Base-by-base conservation (phyloP, 37 sponge, comb jelly and placozoan species). In the Chondrosia reniformis region DNA sequence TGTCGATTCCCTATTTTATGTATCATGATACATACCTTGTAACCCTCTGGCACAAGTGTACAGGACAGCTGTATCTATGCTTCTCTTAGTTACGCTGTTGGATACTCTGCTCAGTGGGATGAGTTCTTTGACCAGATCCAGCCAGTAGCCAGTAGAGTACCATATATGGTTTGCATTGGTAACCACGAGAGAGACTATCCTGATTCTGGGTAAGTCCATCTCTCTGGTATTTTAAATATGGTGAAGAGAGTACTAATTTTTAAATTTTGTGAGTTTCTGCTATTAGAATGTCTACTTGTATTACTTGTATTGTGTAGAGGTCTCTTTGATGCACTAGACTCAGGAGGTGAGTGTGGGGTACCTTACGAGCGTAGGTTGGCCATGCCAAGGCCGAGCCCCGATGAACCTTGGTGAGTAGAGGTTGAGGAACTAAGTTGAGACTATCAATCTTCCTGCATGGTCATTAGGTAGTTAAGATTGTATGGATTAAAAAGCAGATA, bases 271-370 rank as follows among this genome's bases (percentile, higher is more conserved):
- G n/a, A n/a, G n/a, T n/a, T n/a, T n/a, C n/a, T n/a, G n/a, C n/a
- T n/a, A n/a, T n/a, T n/a, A n/a, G n/a, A n/a, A n/a, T n/a, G n/a
- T n/a, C n/a, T n/a, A n/a, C n/a, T n/a, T n/a, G n/a, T n/a, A n/a
- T n/a, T n/a, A n/a, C n/a, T n/a, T n/a, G n/a, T n/a, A n/a, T 39
- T 40, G 41, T 40, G 4, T 7, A 69, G 72, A 43, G 72, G 44
- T 38, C 13, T 69, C 44, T 69, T 69, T 38, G 24, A 69, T 38
- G 24, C 22, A 6, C 8, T 38, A 54, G 93, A 85, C 74, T 92
- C 93, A 56, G 85, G 79, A 28, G 93, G 93, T 22, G 93, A 92
- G 81, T 92, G 93, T 63, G 89, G 79, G 9, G 63, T 92, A 0
- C 93, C 93, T 28, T 69, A 86, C 55, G 81, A 83, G 46, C 78